Evolutionary conservation across 2,888 invertebrate genomes (phyloP), one percentile per base, ranked within the genome.

Genomic region (Plebejus anna): DNA sequence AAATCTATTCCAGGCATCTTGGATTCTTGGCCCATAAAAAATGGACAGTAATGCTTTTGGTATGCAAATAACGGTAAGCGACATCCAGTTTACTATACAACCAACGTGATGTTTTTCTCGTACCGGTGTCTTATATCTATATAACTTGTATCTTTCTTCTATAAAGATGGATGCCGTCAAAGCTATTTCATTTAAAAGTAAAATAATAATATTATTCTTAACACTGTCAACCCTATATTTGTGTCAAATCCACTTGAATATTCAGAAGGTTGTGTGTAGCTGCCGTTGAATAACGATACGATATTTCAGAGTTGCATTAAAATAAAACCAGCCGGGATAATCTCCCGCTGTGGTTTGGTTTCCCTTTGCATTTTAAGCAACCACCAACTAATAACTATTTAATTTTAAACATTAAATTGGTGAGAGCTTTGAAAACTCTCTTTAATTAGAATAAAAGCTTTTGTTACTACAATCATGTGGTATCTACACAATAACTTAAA

Each of bases 231-330:
- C 73, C 73, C 73, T 73, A 32, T 47, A 51, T 55, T 73, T 55
- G 73, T 55, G 55, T n/a, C 73, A 73, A 73, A 73, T 73, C 73
- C 73, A 51, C 73, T 73, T 73, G 73, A 73, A 73, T 55, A 73
- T 73, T 73, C 55, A 73, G 73, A 73, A 55, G 51, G 73, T 32
- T 73, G 73, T 73, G 32, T 73, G 32, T 55, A 73, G 73, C 73
- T 16, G 73, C 73, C 42, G 47, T 47, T 42, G 73, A 73, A 73
- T 73, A 73, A 73, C 73, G 32, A 73, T 73, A 73, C 73, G 47
- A 51, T 73, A 73, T 73, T 73, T 55, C 51, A 73, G 73, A 73
- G 51, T 55, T 55, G 47, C 73, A 55, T 55, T 73, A 51, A 51
- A 73, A 55, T 32, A 55, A 73, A 73, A 73, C 51, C 73, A 55